Conservation (phyloP, 2,888 invertebrate species). For the Orthonychiurus folsomi region DNA sequence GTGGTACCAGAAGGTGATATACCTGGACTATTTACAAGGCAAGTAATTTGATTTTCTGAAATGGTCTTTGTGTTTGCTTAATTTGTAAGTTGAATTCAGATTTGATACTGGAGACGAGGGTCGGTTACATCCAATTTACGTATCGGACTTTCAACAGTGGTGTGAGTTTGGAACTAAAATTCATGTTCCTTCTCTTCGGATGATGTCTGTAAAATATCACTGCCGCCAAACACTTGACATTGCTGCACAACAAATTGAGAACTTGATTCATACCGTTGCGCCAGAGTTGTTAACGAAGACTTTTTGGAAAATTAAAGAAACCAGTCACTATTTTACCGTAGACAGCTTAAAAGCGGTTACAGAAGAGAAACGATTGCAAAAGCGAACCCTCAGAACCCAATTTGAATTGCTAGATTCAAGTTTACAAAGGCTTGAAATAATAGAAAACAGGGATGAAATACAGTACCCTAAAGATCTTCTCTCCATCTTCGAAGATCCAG, state of each 20-base stretch:
- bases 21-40: too few species aligned
- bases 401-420: neutral
- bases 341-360: neutral
- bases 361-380: neutral
- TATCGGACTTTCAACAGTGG: constrained; percentile 52
- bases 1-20: too few species aligned
- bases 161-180: constrained; percentile 52
- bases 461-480: constrained; percentile 31
- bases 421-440: constrained; percentile 10
- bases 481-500: constrained; percentile 28
- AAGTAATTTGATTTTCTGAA: too few species aligned
- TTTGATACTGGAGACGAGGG: constrained; percentile 52
- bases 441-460: constrained; percentile 18
- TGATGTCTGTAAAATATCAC: constrained; percentile 21
- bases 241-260: constrained; percentile 33
- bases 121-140: constrained; percentile 50
- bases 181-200: constrained; percentile 49
- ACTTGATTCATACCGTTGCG: constrained; percentile 36
- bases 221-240: constrained; percentile 33
- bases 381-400: neutral
- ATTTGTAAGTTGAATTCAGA: constrained; percentile 18
- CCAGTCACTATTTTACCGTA: neutral
- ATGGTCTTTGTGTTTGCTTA: too few species aligned
- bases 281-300: constrained; percentile 31
- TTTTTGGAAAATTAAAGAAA: constrained; percentile 31